Conservation (phyloP, 1,140 invertebrate species). For the Apis mellifera region Amel_HAv3.1 CM009937.2:938501-939000, state of each 20-base stretch:
- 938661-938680: constrained; percentile 78
- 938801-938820: background rate
- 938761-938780: constrained; percentile 63
- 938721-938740: constrained; percentile 76
- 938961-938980: background rate
- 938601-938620: background rate
- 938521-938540: constrained; percentile 75
- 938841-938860: constrained; percentile 62
- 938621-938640: constrained; percentile 68
- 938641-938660: constrained; percentile 78
- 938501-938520: constrained; percentile 74
- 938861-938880: constrained; percentile 64
- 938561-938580: background rate
- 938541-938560: constrained; percentile 74
- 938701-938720: constrained; percentile 77
- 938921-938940: background rate
- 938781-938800: background rate
- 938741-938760: constrained; percentile 74
- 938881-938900: constrained; percentile 21
- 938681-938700: constrained; percentile 76
- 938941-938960: background rate
- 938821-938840: background rate
- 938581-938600: background rate
- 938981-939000: constrained; percentile 43
- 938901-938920: constrained; percentile 42